Percentiles rank a stretch among this genome's conserved stretches.
Conservation (phyloP, 2,888 invertebrate genomes). For the Thera britannica region DNA sequence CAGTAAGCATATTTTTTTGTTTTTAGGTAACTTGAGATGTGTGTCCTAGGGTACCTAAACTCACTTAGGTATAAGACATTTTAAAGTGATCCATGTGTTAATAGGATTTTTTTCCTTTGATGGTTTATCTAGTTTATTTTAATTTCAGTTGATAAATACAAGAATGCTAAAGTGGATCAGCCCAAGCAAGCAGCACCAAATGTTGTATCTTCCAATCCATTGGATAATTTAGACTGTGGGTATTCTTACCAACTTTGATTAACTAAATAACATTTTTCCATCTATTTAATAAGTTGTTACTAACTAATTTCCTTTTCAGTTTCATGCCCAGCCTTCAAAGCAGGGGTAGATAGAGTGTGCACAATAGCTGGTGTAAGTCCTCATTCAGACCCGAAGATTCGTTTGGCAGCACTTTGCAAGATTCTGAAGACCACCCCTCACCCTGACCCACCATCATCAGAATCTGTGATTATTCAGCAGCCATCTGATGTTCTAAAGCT, state of each 20-base stretch:
- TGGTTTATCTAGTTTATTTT: constrained; percentile 22
- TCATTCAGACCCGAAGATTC: constrained; percentile 71
- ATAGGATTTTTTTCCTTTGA: too few species aligned
- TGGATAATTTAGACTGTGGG: constrained; percentile 95
- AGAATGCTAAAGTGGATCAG: constrained; percentile 86
- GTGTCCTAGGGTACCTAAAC: too few species aligned
- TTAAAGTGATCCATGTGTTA: too few species aligned
- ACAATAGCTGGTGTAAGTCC: constrained; percentile 83
- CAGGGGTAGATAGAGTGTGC: constrained; percentile 92
- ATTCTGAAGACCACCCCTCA: constrained; percentile 92
- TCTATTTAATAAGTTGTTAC: neutral
- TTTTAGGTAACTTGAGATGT: too few species aligned
- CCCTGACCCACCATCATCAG: constrained; percentile 83
- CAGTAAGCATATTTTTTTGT: too few species aligned
- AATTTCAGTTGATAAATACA: constrained; percentile 88
- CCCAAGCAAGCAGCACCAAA: constrained; percentile 87
- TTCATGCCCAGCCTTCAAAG: constrained; percentile 91
- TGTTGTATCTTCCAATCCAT: constrained; percentile 91
- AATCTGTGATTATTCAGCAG: constrained; percentile 64
- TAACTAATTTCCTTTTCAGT: constrained; percentile 82
- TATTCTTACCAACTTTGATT: constrained; percentile 42
- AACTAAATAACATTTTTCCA: neutral
- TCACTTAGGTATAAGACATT: too few species aligned
- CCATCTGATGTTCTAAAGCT: constrained; percentile 89
- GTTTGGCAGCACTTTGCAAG: constrained; percentile 87